phyloP scores from a whole-genome alignment of 2,113 vertebrate species.

The Calypte anna region DNA sequence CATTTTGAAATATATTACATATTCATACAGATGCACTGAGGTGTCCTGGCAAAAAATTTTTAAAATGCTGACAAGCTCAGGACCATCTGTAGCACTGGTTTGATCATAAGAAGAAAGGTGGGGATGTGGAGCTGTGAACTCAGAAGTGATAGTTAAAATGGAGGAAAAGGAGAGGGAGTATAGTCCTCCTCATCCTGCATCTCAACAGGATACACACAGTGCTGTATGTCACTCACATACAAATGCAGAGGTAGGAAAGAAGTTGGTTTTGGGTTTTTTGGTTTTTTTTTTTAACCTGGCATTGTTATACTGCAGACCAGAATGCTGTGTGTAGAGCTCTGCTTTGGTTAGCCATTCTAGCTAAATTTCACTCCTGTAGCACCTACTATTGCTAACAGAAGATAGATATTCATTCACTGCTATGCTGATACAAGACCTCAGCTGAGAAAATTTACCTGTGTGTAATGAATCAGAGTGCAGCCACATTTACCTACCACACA shows the following conservation, averaged over 20 bases:
- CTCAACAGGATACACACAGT: not conserved
- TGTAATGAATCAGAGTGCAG: not conserved
- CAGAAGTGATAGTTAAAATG: fast-evolving
- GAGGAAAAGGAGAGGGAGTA: not conserved
- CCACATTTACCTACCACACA: not conserved
- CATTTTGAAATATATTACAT: not conserved
- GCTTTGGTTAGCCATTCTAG: not conserved
- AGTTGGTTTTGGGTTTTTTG: not conserved
- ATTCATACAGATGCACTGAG: not conserved
- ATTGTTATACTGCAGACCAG: not conserved
- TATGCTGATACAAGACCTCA: not conserved
- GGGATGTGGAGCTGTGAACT: too few species aligned
- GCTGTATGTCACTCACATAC: not conserved
- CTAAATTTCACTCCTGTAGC: not conserved
- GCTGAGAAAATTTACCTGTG: not conserved
- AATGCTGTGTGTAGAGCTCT: not conserved
- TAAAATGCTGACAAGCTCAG: not conserved
- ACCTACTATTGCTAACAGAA: not conserved
- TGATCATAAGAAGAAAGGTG: not conserved
- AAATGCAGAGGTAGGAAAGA: not conserved
- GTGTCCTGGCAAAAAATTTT: not conserved
- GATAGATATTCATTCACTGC: not conserved
- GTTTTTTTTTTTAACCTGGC: not conserved
- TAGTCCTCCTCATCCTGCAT: not conserved
- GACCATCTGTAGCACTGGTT: not conserved